Evolutionary conservation across 2,113 vertebrate genomes (phyloP).

Genomic region (Aldabrachelys gigantea): DNA sequence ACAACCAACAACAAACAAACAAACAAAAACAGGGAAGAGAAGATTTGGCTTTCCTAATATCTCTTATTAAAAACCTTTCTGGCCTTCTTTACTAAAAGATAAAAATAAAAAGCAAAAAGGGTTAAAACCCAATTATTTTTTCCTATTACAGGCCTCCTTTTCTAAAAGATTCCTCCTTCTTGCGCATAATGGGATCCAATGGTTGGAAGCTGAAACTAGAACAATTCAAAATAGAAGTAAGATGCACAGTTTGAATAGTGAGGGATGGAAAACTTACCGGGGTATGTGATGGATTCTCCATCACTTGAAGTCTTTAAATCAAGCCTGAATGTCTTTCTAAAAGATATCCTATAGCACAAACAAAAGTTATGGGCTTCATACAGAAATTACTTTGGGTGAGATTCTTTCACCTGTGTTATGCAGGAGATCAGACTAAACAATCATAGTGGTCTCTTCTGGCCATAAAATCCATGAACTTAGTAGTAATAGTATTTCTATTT

Average conservation of each 20-base stretch:
- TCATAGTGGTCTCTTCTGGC: neutral
- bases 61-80: neutral
- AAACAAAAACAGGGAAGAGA: neutral
- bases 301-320: neutral
- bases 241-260: neutral
- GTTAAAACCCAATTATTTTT: neutral
- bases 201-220: neutral
- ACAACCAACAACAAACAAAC: no score
- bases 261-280: accelerated
- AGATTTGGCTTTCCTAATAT: neutral
- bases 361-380: neutral
- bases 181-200: neutral
- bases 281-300: neutral
- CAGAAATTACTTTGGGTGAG: neutral
- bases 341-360: neutral
- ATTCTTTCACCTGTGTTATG: neutral
- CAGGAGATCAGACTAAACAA: neutral
- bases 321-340: neutral
- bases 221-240: neutral
- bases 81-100: neutral
- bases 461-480: neutral
- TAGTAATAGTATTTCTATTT: neutral
- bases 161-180: neutral
- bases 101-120: neutral
- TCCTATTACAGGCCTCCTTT: neutral